A percentile compares a stretch with the other conserved stretches of the same genome.
These are phyloP conservation scores for Clarias gariepinus DNA, from an alignment of 2,113 vertebrate species.

Conservation along the genomic window DNA sequence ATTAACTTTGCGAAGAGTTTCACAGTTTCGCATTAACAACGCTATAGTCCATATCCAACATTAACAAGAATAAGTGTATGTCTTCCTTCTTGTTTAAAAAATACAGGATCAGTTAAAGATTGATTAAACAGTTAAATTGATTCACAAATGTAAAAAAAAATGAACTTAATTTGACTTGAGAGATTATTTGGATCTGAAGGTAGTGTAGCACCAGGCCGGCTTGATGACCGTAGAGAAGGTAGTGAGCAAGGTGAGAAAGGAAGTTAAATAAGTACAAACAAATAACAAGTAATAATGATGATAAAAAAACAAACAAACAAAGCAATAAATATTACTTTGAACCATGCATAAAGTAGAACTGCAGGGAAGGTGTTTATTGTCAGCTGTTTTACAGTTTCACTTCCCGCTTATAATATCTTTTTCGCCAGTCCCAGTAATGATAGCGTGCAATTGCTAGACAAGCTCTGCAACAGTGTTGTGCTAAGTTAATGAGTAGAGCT, in stretches of 20 bases:
- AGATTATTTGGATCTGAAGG: background rate
- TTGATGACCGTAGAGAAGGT: background rate
- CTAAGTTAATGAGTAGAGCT: background rate
- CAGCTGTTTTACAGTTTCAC: background rate
- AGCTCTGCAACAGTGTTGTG: background rate
- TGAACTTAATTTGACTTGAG: background rate
- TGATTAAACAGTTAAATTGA: no score
- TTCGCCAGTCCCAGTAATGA: background rate
- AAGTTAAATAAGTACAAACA: background rate
- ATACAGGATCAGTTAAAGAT: background rate
- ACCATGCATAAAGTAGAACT: background rate
- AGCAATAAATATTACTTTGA: background rate
- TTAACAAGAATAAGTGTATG: background rate
- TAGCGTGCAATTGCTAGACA: no score
- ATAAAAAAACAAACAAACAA: background rate
- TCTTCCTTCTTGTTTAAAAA: background rate
- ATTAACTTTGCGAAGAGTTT: background rate
- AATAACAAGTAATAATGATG: no score
- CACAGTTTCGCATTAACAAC: background rate
- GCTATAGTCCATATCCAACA: background rate
- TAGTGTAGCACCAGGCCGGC: background rate
- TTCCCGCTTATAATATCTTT: background rate
- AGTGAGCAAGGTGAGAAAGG: background rate
- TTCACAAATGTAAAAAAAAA: background rate
- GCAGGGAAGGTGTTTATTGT: background rate